Conservation (phyloP, 2,888 invertebrate species). For the Eudasyphora cyanicolor region DNA sequence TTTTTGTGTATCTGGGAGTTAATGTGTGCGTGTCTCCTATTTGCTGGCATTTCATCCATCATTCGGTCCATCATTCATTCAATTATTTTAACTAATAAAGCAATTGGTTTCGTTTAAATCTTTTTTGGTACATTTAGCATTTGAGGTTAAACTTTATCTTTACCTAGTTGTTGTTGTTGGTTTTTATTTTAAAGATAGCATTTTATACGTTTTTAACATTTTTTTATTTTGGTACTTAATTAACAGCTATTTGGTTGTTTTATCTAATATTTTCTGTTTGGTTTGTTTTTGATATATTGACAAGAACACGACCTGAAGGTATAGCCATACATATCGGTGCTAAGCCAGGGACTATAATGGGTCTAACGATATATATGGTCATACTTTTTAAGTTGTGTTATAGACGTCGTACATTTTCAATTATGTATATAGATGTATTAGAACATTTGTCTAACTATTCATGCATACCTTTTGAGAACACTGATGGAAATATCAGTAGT, state of each 20-base stretch:
- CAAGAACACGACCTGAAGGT: background rate
- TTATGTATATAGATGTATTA: constrained; percentile 1
- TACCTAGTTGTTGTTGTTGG: constrained; percentile 12
- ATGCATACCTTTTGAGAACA: background rate
- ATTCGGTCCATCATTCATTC: constrained; percentile 34
- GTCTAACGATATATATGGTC: constrained; percentile 4
- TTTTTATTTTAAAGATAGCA: background rate
- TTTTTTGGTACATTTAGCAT: constrained; percentile 55
- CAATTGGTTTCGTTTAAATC: constrained; percentile 42
- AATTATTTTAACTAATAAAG: constrained; percentile 57
- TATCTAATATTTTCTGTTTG: background rate
- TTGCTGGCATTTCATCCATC: background rate
- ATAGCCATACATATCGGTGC: background rate
- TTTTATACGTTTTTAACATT: background rate
- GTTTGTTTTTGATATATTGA: constrained; percentile 32
- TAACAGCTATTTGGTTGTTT: constrained; percentile 17
- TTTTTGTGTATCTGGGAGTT: background rate
- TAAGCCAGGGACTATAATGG: background rate
- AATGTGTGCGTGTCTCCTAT: background rate
- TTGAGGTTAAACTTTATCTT: constrained; percentile 38
- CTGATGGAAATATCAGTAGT: background rate
- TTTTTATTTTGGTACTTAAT: constrained; percentile 20
- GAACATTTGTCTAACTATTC: background rate
- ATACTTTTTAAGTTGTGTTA: background rate
- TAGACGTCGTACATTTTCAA: background rate